phyloP scores from a whole-genome alignment of 2,888 invertebrate species.

The Lymantria monacha region DNA sequence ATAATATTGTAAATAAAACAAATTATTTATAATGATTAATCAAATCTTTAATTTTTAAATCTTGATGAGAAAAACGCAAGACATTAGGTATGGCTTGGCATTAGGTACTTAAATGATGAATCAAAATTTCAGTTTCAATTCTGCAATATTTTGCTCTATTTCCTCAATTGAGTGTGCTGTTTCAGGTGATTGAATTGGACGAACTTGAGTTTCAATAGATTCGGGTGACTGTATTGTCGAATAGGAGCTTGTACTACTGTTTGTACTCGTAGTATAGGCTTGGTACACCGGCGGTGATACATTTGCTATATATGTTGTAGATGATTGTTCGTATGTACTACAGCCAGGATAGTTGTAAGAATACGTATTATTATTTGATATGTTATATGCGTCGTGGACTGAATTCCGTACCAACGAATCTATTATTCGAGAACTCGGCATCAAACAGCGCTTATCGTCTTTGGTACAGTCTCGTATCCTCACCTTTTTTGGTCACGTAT shows the following conservation, averaged over 20 bases:
- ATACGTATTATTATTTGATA: conserved; percentile 8
- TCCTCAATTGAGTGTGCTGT: conserved; percentile 19
- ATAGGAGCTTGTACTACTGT: conserved; percentile 15
- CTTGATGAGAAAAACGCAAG: too few relatives aligned
- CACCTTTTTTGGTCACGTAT: too few relatives aligned
- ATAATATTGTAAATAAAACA: conserved; percentile 10
- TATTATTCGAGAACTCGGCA: too few relatives aligned
- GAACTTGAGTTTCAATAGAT: conserved; percentile 5
- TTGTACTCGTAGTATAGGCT: conserved; percentile 16
- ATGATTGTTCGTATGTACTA: conserved; percentile 15
- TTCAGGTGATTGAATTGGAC: conserved; percentile 14
- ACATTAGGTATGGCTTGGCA: too few relatives aligned
- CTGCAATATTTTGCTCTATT: conserved; percentile 14
- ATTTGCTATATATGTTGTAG: conserved; percentile 12
- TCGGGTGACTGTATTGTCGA: conserved; percentile 18
- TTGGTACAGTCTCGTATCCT: too few relatives aligned
- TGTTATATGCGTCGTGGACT: too few relatives aligned
- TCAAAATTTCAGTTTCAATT: conserved; percentile 4
- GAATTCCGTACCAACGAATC: too few relatives aligned
- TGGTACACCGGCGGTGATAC: conserved; percentile 10
- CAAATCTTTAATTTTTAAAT: conserved; percentile 4
- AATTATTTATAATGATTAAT: conserved; percentile 8
- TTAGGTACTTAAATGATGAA: conserved; percentile 1
- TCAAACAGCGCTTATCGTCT: too few relatives aligned
- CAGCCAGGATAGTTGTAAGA: conserved; percentile 5